Evolutionary conservation across 2,113 vertebrate species (phyloP).

Genomic region (Oreochromis tanganicae): DNA sequence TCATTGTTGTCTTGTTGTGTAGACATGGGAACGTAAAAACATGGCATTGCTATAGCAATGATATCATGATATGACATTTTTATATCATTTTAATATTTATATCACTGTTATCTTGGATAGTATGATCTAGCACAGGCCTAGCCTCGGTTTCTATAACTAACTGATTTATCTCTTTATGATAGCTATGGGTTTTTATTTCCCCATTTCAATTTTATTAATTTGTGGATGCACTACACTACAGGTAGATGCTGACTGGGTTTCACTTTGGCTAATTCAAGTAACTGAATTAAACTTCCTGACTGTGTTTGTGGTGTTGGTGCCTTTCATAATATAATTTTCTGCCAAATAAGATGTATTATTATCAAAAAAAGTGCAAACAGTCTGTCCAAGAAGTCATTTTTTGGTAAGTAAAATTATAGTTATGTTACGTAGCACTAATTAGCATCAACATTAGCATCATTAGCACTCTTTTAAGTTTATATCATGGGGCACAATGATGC

Average conservation of each 20-base stretch:
- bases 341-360: not conserved
- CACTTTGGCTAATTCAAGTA: not conserved
- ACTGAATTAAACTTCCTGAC: not conserved
- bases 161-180: not conserved
- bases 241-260: not conserved
- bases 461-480: not conserved
- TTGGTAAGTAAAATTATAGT: not conserved
- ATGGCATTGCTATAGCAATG: not conserved
- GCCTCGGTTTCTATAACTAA: not conserved
- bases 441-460: not conserved
- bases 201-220: not conserved
- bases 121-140: not conserved
- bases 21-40: not conserved
- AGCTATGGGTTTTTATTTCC: not conserved
- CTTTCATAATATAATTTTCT: not conserved
- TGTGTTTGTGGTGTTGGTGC: not conserved
- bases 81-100: not conserved
- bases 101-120: not conserved
- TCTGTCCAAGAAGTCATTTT: not conserved
- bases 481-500: not conserved
- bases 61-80: not conserved
- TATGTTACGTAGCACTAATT: not conserved
- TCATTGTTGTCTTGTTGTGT: not conserved
- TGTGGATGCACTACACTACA: not conserved
- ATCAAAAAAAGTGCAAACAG: not conserved